Base-by-base conservation (phyloP, 2,113 vertebrate genomes). In the Alethe castanea region DNA sequence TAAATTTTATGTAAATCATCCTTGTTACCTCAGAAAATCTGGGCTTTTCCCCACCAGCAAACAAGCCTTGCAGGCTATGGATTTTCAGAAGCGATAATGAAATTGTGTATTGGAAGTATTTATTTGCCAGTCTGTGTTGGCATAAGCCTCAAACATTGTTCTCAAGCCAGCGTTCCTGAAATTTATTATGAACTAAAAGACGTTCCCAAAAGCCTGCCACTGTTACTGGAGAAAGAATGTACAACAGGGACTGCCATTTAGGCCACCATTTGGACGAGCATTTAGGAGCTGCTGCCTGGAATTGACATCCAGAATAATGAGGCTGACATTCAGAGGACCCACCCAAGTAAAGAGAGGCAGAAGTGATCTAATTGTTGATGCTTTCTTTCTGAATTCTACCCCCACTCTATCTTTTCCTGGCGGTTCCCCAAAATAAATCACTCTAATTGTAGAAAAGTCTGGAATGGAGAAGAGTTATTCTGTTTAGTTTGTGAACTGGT, bases 141-240 rank as follows among this genome's bases (percentile, higher is more conserved):
- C 86, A 3, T 88, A 81, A 88, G 47, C 71, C 92, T 97, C 82
- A 83, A 97, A 96, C 71, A 96, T 95, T 96, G 96, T 96, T 96
- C 94, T 97, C 82, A 94, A 86, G 67, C 95, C 94, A 92, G 79
- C 4, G 0, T 62, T 96, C 82, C 62, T 93, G 94, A 96, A 95
- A 97, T 96, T 97, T 95, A 97, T 96, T 97, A 93, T 62, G 86
- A 92, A 90, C 85, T 95, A 90, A 94, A 93, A 94, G 85, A 94
- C 23, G 0, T 96, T 93, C 67, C 85, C 79, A 93, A 94, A 81
- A 96, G 90, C 67, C 67, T 96, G 88, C n/a, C 79, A 77, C 86
- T 97, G 88, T 93, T 96, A 83, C 71, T 93, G 76, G 45, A 93
- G 95, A 93, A 96, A 95, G 79, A 97, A 96, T 93, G 79, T 92